Conservation (phyloP, 2,797 vertebrate species). For the Tangara arthus region DNA sequence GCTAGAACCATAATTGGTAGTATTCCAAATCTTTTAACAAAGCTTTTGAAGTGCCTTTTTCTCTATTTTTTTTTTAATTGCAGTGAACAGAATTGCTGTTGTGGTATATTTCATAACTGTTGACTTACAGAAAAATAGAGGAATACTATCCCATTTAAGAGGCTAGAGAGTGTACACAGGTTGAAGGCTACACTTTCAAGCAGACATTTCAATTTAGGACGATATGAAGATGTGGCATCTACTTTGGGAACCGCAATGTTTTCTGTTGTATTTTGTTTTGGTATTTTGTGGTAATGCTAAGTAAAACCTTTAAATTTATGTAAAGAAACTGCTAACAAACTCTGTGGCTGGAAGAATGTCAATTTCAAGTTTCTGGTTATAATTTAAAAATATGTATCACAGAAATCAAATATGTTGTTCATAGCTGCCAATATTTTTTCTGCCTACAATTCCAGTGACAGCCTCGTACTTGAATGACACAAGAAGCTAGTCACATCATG, state of each 20-base stretch:
- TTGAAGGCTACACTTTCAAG: neutral
- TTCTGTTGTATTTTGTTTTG: neutral
- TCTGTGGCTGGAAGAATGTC: neutral
- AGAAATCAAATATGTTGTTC: neutral
- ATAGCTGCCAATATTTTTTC: conserved; percentile 23
- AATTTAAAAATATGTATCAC: neutral
- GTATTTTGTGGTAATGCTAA: neutral
- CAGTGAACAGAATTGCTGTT: neutral
- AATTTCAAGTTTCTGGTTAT: neutral
- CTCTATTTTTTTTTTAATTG: neutral
- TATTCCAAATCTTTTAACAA: neutral
- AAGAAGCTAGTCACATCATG: conserved; percentile 9
- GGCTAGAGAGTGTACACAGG: neutral
- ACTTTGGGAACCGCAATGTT: neutral
- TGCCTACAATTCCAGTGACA: neutral
- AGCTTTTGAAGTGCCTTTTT: neutral
- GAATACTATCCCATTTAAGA: neutral
- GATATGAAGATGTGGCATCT: neutral
- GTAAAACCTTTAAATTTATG: neutral
- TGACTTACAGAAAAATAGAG: neutral
- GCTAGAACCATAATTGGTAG: neutral
- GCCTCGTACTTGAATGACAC: neutral
- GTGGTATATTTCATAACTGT: neutral
- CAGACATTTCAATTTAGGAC: neutral
- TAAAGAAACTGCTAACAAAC: neutral